Percentiles rank a stretch among this genome's conserved stretches.
These are phyloP conservation scores for Phrynosoma platyrhinos DNA, from an alignment of 2,113 vertebrate species.

Conservation along the genomic window DNA sequence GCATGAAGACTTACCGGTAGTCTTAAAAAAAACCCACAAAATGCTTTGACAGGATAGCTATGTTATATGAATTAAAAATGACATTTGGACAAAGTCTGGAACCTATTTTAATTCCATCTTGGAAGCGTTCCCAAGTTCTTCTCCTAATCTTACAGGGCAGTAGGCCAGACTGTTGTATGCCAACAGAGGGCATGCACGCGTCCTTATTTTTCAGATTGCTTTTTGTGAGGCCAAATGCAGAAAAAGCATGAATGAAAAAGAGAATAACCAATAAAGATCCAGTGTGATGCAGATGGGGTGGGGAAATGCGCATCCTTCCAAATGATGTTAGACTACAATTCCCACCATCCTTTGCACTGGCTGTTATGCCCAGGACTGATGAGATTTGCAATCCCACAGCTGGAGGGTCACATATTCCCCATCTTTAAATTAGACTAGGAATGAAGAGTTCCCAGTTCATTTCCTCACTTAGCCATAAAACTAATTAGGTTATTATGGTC, in stretches of 20 bases:
- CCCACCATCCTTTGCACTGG: too few species aligned
- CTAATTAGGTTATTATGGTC: too few species aligned
- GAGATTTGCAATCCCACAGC: too few species aligned
- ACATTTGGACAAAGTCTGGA: slow-evolving; percentile 52
- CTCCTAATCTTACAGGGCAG: slow-evolving; percentile 12
- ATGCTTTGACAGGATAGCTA: slow-evolving; percentile 44
- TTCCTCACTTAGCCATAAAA: too few species aligned
- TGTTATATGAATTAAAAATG: slow-evolving; percentile 53
- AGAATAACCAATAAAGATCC: not conserved
- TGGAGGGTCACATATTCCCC: too few species aligned
- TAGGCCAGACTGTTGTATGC: not conserved
- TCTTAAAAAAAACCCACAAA: slow-evolving; percentile 1
- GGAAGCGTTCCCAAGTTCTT: slow-evolving; percentile 43
- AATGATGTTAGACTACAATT: too few species aligned
- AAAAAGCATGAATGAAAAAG: not conserved
- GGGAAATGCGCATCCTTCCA: too few species aligned
- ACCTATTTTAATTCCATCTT: slow-evolving; percentile 61
- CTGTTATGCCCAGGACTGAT: too few species aligned
- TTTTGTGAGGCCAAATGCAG: not conserved
- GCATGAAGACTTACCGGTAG: slow-evolving; percentile 43
- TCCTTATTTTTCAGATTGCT: not conserved
- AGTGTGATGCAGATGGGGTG: not conserved
- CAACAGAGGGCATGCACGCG: not conserved
- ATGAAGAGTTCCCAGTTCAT: too few species aligned
- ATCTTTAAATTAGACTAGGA: too few species aligned